These are phyloP conservation scores for Epinotia bilunana DNA, from an alignment of 2,888 invertebrate genomes.

Conservation along the genomic window DNA sequence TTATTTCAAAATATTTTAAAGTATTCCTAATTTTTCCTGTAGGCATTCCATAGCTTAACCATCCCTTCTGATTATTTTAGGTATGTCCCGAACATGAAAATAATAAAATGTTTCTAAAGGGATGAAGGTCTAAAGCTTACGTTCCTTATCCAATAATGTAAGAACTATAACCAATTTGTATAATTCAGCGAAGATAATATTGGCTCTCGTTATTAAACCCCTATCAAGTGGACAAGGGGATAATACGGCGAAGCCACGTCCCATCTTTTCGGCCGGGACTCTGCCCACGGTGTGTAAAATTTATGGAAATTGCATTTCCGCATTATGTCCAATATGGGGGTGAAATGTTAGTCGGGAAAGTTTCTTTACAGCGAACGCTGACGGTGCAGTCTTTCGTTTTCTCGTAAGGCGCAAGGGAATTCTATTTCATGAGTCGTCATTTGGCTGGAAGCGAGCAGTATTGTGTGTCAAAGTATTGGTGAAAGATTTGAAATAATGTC, in stretches of 20 bases:
- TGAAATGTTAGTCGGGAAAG: slow-evolving; percentile 61
- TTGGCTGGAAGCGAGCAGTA: slow-evolving; percentile 16
- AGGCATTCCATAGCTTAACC: too few relatives aligned
- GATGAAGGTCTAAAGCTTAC: too few relatives aligned
- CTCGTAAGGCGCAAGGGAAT: slow-evolving; percentile 24
- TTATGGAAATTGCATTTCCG: slow-evolving; percentile 84
- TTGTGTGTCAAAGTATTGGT: neutral
- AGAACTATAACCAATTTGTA: slow-evolving; percentile 27
- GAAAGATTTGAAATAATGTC: too few relatives aligned
- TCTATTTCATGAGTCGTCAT: slow-evolving; percentile 26
- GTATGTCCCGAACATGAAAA: too few relatives aligned
- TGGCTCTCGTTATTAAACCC: slow-evolving; percentile 45
- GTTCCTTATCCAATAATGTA: neutral
- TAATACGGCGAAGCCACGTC: slow-evolving; percentile 70
- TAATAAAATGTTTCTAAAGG: too few relatives aligned
- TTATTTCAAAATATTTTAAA: too few relatives aligned
- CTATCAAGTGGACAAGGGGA: slow-evolving; percentile 48
- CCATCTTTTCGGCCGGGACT: slow-evolving; percentile 79
- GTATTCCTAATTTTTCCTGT: too few relatives aligned
- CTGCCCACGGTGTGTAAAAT: slow-evolving; percentile 81
- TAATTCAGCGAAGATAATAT: slow-evolving; percentile 33
- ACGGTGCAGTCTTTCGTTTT: slow-evolving; percentile 46
- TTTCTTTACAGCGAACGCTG: slow-evolving; percentile 54
- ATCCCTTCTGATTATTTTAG: too few relatives aligned
- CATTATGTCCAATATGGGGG: slow-evolving; percentile 74